Base-by-base conservation (phyloP, 2,888 invertebrate genomes). In the Hybos culiciformis region DNA sequence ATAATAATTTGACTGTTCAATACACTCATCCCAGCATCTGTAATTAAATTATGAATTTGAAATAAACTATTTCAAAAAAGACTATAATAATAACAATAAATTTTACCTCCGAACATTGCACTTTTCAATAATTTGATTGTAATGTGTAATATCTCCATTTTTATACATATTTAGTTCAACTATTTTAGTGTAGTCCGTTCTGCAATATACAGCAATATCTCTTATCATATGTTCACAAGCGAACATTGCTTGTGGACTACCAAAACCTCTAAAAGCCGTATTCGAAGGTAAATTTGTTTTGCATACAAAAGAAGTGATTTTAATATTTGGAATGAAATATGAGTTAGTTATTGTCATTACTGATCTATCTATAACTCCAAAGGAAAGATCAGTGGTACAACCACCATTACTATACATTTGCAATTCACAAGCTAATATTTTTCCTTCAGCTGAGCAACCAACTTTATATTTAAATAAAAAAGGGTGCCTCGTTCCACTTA, bases 211-310 rank as follows among this genome's bases (percentile, higher is more conserved):
- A 2, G 92, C 88, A 12, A 91, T 71, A 49, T 86, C 79, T 48
- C 81, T 71, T 29, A 87, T 73, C 52, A 87, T 80, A 51, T 71
- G 75, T 65, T 93, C 93, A 0, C 77, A 83, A 2, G 80, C 75
- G 58, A 85, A 83, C 88, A 91, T 88, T 21, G 83, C 90, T 59
- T 92, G 92, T 0, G 92, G 92, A 0, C 80, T 88, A 6, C 92
- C 92, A 56, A 91, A 92, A 3, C 91, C 91, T 54, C 94, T 71
- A 57, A 93, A 94, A 0, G 94, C 94, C 0, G 93, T 94, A 59
- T 91, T 91, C 0, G 91, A 90, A 0, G 91, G 80, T 39, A 88
- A 62, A 69, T 96, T 92, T 0, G 94, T 96, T 65, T 76, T 82
- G 58, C 93, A 94, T 11, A 79, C 69, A 56, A 75, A 75, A 0